These are phyloP conservation scores for Galeopterus variegatus DNA, from an alignment of 2,113 vertebrate genomes.

Conservation along the genomic window DNA sequence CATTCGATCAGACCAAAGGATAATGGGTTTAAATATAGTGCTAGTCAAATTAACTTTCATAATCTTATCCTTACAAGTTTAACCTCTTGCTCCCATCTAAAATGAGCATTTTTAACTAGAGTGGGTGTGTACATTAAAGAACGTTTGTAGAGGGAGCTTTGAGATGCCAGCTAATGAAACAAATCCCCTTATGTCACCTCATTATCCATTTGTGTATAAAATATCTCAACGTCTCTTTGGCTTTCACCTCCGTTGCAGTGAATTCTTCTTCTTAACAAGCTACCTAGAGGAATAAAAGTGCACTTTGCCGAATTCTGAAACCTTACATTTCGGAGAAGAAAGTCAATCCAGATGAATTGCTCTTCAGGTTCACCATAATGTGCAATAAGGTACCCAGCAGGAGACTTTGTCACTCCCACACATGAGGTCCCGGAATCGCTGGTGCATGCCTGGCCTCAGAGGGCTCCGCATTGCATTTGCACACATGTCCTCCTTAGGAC, in stretches of 20 bases:
- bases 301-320: slow-evolving; percentile 57
- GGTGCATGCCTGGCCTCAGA: slow-evolving; percentile 60
- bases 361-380: slow-evolving; percentile 71
- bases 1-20: slow-evolving; percentile 41
- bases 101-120: slow-evolving; percentile 75
- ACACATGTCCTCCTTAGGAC: slow-evolving; percentile 73
- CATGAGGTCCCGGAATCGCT: slow-evolving; percentile 80
- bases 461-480: slow-evolving; percentile 59
- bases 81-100: slow-evolving; percentile 61
- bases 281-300: slow-evolving; percentile 55
- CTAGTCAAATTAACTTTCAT: not conserved
- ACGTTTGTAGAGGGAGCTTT: slow-evolving; percentile 64
- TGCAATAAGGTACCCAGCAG: slow-evolving; percentile 83
- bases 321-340: slow-evolving; percentile 73
- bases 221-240: not conserved
- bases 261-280: not conserved
- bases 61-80: slow-evolving; percentile 66
- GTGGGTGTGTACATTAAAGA: slow-evolving; percentile 46
- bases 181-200: not conserved
- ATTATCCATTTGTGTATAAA: slow-evolving; percentile 6
- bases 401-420: slow-evolving; percentile 80
- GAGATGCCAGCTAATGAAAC: slow-evolving; percentile 64
- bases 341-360: slow-evolving; percentile 46
- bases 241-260: not conserved
- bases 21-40: not conserved